Evolutionary conservation across 2,888 invertebrate genomes (phyloP).

Genomic region (Pseudococcus viburni): DNA sequence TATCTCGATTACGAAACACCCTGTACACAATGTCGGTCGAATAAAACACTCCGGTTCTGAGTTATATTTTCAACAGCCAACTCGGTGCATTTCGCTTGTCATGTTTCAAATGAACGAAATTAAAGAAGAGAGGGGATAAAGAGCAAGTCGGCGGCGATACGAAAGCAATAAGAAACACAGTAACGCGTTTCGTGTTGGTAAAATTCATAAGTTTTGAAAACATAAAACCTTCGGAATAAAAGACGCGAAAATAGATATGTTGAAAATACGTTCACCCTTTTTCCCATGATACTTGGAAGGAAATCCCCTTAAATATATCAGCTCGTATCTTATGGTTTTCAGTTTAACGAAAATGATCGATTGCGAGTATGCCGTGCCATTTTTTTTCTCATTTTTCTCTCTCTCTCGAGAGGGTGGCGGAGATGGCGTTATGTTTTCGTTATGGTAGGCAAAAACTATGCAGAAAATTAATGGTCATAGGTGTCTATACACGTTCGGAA

Average conservation of each 20-base stretch:
- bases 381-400: slow-evolving; percentile 20
- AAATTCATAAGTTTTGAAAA: slow-evolving; percentile 40
- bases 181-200: slow-evolving; percentile 1
- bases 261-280: slow-evolving; percentile 40
- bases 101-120: slow-evolving; percentile 31
- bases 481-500: slow-evolving; percentile 27
- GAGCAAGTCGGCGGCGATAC: neutral
- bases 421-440: neutral
- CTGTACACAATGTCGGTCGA: neutral
- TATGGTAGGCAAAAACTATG: neutral
- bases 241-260: slow-evolving; percentile 52
- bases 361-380: slow-evolving; percentile 25
- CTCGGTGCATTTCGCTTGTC: neutral
- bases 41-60: neutral
- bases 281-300: slow-evolving; percentile 39
- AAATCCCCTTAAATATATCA: slow-evolving; percentile 51
- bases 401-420: neutral
- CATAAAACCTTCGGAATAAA: slow-evolving; percentile 43
- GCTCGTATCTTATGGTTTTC: slow-evolving; percentile 47
- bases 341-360: slow-evolving; percentile 54
- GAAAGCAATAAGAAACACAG: neutral
- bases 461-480: slow-evolving; percentile 52
- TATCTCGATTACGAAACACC: no score
- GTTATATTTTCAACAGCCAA: neutral
- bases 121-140: neutral